phyloP scores from a whole-genome alignment of 2,113 vertebrate genomes.

The Microcebus tavaratra region DNA sequence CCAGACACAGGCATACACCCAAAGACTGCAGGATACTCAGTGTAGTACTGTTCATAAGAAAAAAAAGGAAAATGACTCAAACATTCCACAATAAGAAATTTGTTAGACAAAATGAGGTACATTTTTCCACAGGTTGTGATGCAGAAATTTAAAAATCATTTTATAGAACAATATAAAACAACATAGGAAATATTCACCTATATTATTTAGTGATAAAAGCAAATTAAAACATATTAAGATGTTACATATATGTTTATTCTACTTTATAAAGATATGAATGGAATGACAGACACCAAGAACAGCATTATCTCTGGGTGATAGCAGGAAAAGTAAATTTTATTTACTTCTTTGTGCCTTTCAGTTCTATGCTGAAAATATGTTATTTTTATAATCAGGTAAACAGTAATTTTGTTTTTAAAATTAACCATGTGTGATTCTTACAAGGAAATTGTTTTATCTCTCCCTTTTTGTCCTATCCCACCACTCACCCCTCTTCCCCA shows the following conservation, averaged over 20 bases:
- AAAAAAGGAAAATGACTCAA: not conserved
- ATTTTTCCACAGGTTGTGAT: not conserved
- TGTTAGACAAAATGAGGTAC: not conserved
- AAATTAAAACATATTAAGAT: not conserved
- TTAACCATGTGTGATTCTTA: not conserved
- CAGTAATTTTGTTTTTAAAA: not conserved
- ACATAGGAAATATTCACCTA: not conserved
- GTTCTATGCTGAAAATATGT: not conserved
- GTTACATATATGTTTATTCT: not conserved
- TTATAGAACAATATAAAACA: constrained; percentile 9
- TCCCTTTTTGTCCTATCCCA: not conserved
- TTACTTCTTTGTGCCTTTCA: constrained; percentile 11
- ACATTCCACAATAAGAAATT: constrained; percentile 29
- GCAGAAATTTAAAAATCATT: constrained; percentile 16
- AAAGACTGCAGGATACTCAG: not conserved
- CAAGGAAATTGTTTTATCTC: not conserved
- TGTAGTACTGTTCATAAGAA: not conserved
- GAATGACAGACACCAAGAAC: not conserved
- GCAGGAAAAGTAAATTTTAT: constrained; percentile 19
- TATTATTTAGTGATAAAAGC: constrained; percentile 19
- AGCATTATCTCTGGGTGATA: not conserved
- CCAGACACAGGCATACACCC: constrained; percentile 2
- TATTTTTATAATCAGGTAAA: not conserved
- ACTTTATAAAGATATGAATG: not conserved
- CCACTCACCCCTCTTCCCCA: not conserved